phyloP scores from a whole-genome alignment of 2,113 vertebrate genomes.

The Pangasianodon gigas region DNA sequence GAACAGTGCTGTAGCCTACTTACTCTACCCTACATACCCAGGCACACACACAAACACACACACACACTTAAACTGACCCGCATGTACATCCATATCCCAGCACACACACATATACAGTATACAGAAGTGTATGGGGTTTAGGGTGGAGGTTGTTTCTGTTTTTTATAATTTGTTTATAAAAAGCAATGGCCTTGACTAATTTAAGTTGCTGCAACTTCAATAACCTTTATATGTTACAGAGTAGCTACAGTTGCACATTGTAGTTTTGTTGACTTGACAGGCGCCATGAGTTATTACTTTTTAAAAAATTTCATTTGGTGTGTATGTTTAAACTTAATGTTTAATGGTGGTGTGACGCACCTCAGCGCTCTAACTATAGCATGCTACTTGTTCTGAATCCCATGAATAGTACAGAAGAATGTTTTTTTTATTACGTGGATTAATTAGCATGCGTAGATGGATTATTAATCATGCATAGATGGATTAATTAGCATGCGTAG shows the following conservation, averaged over 20 bases:
- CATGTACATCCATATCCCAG: neutral
- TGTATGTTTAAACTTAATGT: neutral
- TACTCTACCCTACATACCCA: slow-evolving; percentile 72
- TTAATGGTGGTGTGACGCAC: neutral
- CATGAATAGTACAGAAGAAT: neutral
- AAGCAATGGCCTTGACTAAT: neutral
- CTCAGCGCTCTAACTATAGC: neutral
- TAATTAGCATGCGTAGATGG: neutral
- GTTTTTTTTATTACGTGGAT: neutral
- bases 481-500: neutral
- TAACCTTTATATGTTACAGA: no score
- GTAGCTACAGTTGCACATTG: neutral
- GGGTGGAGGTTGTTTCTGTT: neutral
- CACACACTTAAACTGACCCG: neutral
- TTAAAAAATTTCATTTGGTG: neutral
- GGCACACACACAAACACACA: neutral
- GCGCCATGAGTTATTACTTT: neutral
- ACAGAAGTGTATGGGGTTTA: neutral
- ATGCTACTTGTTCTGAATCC: neutral
- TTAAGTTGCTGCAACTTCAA: neutral
- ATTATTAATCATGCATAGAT: no score
- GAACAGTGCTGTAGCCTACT: slow-evolving; percentile 70
- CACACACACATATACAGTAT: neutral
- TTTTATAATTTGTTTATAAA: neutral
- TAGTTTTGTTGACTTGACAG: neutral